These are phyloP conservation scores for Paradisaea rubra DNA, from an alignment of 2,113 vertebrate species.

Conservation along the genomic window DNA sequence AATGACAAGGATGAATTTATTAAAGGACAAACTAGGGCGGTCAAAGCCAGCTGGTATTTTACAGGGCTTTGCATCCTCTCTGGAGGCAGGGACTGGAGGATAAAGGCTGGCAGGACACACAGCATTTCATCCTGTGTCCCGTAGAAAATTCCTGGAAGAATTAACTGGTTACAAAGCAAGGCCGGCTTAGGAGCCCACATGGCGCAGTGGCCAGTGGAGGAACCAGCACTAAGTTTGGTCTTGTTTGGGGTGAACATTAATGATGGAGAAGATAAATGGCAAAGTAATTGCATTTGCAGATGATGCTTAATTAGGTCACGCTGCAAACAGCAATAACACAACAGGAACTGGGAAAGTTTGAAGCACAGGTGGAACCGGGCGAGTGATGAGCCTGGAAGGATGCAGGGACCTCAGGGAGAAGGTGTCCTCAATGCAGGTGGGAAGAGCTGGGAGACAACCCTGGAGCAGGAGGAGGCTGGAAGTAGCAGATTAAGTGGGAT, in stretches of 20 bases:
- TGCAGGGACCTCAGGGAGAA: neutral
- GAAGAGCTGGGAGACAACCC: neutral
- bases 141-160: neutral
- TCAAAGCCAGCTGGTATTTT: neutral
- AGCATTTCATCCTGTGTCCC: neutral
- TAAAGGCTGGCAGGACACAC: neutral
- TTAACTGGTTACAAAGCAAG: neutral
- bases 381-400: neutral
- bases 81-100: neutral
- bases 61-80: neutral
- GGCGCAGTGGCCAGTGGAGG: fast-evolving
- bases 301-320: neutral
- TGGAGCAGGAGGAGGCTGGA: neutral
- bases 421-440: neutral
- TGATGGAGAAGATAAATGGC: neutral
- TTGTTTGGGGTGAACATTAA: neutral
- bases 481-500: neutral
- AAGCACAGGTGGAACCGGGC: neutral
- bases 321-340: neutral
- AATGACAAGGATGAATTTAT: neutral
- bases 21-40: neutral
- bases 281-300: constrained; percentile 8
- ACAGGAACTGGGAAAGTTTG: neutral
- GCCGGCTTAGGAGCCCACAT: fast-evolving
- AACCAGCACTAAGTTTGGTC: neutral